Base-by-base conservation (phyloP, 2,888 invertebrate genomes). In the Eurytoma californica region DNA sequence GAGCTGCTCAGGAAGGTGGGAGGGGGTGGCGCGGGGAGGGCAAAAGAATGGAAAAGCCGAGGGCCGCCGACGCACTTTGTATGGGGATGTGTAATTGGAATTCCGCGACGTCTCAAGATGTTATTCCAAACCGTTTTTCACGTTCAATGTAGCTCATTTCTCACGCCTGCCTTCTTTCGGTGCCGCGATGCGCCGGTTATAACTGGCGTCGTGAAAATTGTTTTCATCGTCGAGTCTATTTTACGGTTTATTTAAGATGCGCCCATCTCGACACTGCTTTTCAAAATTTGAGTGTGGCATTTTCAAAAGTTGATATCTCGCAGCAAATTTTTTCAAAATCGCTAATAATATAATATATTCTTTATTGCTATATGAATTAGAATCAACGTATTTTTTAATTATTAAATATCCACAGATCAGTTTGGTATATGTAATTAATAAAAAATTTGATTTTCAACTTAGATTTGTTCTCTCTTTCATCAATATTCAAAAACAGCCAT, bases 91-190 rank as follows among this genome's bases (percentile, higher is more conserved):
- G 77, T 80, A 80, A 80, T 80, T 80, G 80, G 80, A 80, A 80
- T 77, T 77, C 80, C 77, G 77, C 80, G 77, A 80, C 80, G 80
- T 80, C 80, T 80, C 80, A 80, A 80, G 80, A 80, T 77, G 80
- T 77, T 80, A 77, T 80, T 77, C 60, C 80, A 70, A 69, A 65
- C 73, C 80, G 73, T 80, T 80, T 80, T 77, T 77, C 73, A 73
- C 77, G 65, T 77, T 77, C 80, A 79, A 79, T 75, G 79, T 67
- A 61, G 63, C 78, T 78, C 78, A 78, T 78, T 78, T 78, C 78
- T 78, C 78, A 73, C 78, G 55, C 68, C 53, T 60, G 55, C 24
- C 18, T 20, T 16, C 49, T 47, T 28, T 49, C 49, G 16, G 65
- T 12, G 16, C 12, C 28, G 18, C n/a, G 30, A 55, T 47, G 53